phyloP scores from a whole-genome alignment of 2,797 vertebrate genomes.

The Etheostoma perlongum region DNA sequence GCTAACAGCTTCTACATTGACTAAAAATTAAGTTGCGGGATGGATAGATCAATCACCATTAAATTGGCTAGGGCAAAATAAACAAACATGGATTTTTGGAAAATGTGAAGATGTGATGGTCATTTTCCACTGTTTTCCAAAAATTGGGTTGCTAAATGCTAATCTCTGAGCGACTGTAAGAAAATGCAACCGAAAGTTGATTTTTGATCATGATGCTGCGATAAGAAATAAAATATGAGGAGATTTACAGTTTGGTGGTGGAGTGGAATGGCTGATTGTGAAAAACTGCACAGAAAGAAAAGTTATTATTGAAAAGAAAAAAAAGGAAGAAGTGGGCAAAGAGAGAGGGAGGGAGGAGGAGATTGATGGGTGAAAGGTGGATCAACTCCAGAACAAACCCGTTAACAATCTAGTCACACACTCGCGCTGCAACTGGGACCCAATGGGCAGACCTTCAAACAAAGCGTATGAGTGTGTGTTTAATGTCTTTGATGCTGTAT shows the following conservation, averaged over 20 bases:
- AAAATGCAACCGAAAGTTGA: not conserved
- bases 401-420: conserved; percentile 69
- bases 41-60: too few relatives aligned
- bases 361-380: conserved; percentile 20
- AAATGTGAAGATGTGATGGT: too few relatives aligned
- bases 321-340: not conserved
- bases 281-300: not conserved
- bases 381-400: conserved; percentile 45
- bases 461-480: conserved; percentile 21
- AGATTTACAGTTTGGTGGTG: not conserved
- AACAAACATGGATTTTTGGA: too few relatives aligned
- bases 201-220: not conserved
- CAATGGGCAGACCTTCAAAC: conserved; percentile 47
- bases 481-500: conserved; percentile 24
- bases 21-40: too few relatives aligned
- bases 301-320: not conserved
- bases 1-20: too few relatives aligned
- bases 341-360: not conserved
- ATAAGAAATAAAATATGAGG: not conserved
- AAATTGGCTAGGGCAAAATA: too few relatives aligned
- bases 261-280: too few relatives aligned
- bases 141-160: too few relatives aligned
- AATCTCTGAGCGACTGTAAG: too few relatives aligned
- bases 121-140: too few relatives aligned
- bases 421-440: conserved; percentile 34